phyloP scores from a whole-genome alignment of 2,888 invertebrate species.

The Brachyptera risi region DNA sequence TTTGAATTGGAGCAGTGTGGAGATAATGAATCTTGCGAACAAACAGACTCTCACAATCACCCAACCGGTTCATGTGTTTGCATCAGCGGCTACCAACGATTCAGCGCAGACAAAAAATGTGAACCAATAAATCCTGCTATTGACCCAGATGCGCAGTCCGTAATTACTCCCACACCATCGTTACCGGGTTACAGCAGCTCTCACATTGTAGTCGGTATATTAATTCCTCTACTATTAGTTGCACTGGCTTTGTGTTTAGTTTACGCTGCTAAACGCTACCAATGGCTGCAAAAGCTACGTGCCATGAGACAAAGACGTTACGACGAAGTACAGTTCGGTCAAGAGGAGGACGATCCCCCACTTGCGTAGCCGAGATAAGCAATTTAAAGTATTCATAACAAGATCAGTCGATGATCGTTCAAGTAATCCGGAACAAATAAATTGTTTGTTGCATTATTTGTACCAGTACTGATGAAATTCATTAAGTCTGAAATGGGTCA shows the following conservation, averaged over 20 bases:
- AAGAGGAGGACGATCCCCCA: constrained; percentile 30
- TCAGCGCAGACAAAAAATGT: not conserved
- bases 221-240: constrained; percentile 27
- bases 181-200: constrained; percentile 12
- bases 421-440: too few species aligned
- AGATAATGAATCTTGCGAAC: not conserved
- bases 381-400: too few species aligned
- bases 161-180: not conserved
- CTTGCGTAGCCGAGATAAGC: too few species aligned
- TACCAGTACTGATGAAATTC: too few species aligned
- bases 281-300: constrained; percentile 28
- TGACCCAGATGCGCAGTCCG: not conserved
- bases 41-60: not conserved
- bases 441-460: too few species aligned
- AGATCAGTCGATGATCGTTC: too few species aligned
- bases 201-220: constrained; percentile 25
- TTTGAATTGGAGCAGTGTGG: not conserved
- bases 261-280: constrained; percentile 26
- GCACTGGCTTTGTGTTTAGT: constrained; percentile 16
- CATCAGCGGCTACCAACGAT: not conserved
- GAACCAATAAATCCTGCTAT: not conserved
- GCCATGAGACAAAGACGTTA: constrained; percentile 27
- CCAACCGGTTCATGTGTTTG: not conserved
- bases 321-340: constrained; percentile 30
- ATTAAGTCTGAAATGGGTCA: too few species aligned